Base-by-base conservation (phyloP, 1,140 invertebrate genomes). In the Hydropsyche tenuis region DNA sequence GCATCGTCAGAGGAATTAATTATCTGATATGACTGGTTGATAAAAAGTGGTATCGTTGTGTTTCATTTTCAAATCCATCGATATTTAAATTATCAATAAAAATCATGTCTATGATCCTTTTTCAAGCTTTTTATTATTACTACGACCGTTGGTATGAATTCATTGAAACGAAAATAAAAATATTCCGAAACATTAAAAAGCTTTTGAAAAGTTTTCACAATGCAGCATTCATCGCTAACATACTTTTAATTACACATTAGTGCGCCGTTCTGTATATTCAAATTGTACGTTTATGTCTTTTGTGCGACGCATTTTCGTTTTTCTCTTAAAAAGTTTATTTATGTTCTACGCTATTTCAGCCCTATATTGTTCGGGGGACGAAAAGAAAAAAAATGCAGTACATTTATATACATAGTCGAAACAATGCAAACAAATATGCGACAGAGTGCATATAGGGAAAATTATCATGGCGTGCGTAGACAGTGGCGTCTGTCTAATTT, bases 391-490 rank as follows among this genome's bases (percentile, higher is more conserved):
- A 4, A 37, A 37, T 37, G 30, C 30, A 37, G 9, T 37, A 37
- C 30, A 37, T 37, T 37, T 37, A 9, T 4, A 37, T 9, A 9
- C 30, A 3, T 9, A 37, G n/a, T 60, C 9, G 30, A 45, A 72
- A 73, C 71, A 73, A 48, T 51, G 62, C 45, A 46, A 74, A 46
- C 66, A 74, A 74, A 69, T 64, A 74, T 74, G 73, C 51, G 72
- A 62, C 53, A 5, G 56, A 45, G 46, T 73, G 71, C 70, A 73
- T 37, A 64, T 53, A 72, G n/a, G 20, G 45, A 65, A 62, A 70
- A 76, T 76, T 76, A 76, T 76, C 75, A 73, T 76, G 66, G 75
- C 51, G 56, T 56, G 66, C 75, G 75, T 70, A 70, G 65, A 68
- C 43, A 60, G 56, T 27, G 65, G 46, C 65, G 65, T 46, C 74